Evolutionary conservation across 35 echinoderm and acorn worm species (phyloP), one percentile per base, ranked within the genome.

Genomic region (Patiria miniata): DNA sequence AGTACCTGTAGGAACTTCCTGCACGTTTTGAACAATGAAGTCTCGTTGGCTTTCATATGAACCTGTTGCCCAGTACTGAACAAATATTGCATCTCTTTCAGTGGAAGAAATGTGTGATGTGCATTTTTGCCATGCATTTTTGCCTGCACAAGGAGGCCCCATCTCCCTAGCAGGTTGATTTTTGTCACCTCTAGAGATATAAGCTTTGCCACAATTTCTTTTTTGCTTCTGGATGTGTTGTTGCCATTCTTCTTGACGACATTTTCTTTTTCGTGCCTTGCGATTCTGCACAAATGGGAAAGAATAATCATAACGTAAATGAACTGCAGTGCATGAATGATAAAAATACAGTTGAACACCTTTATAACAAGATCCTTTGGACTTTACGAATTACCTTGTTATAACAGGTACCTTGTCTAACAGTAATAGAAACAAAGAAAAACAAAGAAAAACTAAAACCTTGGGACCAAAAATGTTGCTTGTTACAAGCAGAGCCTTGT

Each of bases 181-280:
- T 32, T 83, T 83, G 7, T 52, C 81, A 83, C 59, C 81, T 19
- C 81, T 83, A 21, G 81, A 83, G 4, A 52, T 83, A 40, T 83
- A 83, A 34, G 81, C 39, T 17, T 37, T 29, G 12, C 81, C 81
- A 23, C 34, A 53, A 40, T 59, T 83, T 30, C 81, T 58, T 53
- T 53, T 55, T 21, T 83, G 50, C 81, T 57, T 55, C 52, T 53
- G 81, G 28, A 57, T 60, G 39, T 56, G 53, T 60, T 83, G 81
- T 57, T 83, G 53, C 81, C 81, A 57, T 3, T 83, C 19, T n/a
- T 83, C 51, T 57, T 44, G 81, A 53, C 30, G 19, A 56, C 44
- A 44, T 16, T 55, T 57, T 17, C 51, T 83, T 53, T 83, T 83
- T 21, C 81, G 26, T 58, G 81, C 81, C 12, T 17, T 53, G 50